Conservation (phyloP, 2,113 vertebrate genomes). For the Brienomyrus longianalis region DNA sequence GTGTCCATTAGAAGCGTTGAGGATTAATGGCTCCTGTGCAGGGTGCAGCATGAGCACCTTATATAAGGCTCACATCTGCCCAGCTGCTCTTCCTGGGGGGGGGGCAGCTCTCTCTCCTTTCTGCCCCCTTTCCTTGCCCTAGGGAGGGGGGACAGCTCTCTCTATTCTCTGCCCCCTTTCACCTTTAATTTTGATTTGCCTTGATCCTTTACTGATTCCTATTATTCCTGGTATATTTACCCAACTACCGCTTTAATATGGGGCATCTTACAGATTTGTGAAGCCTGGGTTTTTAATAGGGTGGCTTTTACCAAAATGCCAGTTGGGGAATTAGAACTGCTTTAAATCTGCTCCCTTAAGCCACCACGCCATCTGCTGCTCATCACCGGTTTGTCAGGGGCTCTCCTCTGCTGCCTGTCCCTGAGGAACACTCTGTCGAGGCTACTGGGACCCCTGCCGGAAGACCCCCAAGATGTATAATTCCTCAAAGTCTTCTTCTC, state of each 20-base stretch:
- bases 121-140: not conserved
- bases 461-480: slow-evolving; percentile 39
- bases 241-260: not conserved
- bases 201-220: not conserved
- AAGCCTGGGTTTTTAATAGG: not conserved
- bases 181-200: not conserved
- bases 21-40: slow-evolving; percentile 45
- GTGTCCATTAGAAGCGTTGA: slow-evolving; percentile 51
- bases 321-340: not conserved
- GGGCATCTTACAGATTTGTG: not conserved
- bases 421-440: slow-evolving; percentile 30
- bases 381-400: not conserved
- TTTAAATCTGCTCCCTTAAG: not conserved
- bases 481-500: slow-evolving; percentile 38
- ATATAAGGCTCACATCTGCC: not conserved
- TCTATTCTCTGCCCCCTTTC: not conserved
- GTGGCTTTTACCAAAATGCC: not conserved
- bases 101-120: not conserved
- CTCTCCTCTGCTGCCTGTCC: not conserved
- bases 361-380: not conserved
- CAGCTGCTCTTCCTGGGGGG: not conserved
- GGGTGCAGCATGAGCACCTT: not conserved
- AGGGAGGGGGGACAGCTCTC: not conserved
- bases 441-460: slow-evolving; percentile 45
- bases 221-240: not conserved